Conservation (phyloP, 1,140 invertebrate species). For the Dicyema japonicum region DNA sequence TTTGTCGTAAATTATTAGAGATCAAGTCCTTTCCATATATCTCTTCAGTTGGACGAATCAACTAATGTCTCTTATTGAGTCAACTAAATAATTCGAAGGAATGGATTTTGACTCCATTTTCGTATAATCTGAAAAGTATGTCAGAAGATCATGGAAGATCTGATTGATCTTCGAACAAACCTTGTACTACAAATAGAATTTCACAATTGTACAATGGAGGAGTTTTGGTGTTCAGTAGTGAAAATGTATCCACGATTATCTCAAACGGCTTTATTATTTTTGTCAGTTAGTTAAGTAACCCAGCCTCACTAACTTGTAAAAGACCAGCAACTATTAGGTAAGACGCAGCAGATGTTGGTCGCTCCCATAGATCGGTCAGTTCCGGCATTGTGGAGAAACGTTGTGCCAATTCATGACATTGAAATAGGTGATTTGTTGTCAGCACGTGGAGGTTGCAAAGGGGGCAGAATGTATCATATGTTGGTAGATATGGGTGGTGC, state of each 20-base stretch:
- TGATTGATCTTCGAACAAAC: not conserved
- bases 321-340: no score
- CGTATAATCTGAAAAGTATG: not conserved
- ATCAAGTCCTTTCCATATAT: not conserved
- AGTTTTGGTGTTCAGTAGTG: constrained; percentile 1
- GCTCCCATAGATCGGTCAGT: no score
- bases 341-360: no score
- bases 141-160: not conserved
- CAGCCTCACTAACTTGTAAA: no score
- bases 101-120: constrained; percentile 1
- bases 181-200: not conserved
- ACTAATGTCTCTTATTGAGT: constrained; percentile 6
- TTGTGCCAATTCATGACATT: no score
- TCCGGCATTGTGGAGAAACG: no score
- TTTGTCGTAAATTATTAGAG: not conserved
- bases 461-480: no score
- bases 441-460: no score
- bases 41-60: constrained; percentile 7
- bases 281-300: no score
- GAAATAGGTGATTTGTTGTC: no score
- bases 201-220: not conserved
- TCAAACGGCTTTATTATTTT: constrained; percentile 5
- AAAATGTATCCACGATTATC: constrained; percentile 5
- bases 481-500: no score
- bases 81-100: not conserved